phyloP scores from a whole-genome alignment of 2,113 vertebrate species.

The Salminus brasiliensis region DNA sequence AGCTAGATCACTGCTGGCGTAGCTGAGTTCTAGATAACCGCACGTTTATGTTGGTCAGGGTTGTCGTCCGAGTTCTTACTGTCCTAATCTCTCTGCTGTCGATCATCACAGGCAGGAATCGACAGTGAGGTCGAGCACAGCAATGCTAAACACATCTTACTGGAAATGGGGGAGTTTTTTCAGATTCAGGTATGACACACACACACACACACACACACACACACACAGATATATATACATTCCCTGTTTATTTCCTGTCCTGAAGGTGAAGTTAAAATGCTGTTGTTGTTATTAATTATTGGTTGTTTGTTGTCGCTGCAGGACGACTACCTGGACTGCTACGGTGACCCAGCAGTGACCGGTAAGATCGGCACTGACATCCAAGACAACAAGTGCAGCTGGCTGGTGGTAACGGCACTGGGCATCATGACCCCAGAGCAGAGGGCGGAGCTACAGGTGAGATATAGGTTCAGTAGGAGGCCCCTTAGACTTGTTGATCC shows the following conservation, averaged over 20 bases:
- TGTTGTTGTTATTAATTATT: too few relatives aligned
- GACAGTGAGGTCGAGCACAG: slow-evolving; percentile 82
- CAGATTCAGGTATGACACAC: slow-evolving; percentile 87
- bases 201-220: background rate
- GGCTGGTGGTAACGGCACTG: slow-evolving; percentile 90
- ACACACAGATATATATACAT: too few relatives aligned
- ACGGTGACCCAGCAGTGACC: slow-evolving; percentile 86
- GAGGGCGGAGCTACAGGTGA: slow-evolving; percentile 84
- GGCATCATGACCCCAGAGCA: slow-evolving; percentile 79
- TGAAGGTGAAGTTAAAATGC: too few relatives aligned
- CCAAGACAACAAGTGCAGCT: slow-evolving; percentile 98
- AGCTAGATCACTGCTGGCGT: too few relatives aligned
- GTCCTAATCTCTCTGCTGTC: too few relatives aligned
- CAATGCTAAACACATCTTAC: slow-evolving; percentile 84
- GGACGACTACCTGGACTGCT: slow-evolving; percentile 96
- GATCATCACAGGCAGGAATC: slow-evolving; percentile 80
- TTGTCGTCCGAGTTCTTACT: too few relatives aligned
- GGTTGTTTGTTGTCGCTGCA: slow-evolving; percentile 66
- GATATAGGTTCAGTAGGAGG: too few relatives aligned
- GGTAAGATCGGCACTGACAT: slow-evolving; percentile 97
- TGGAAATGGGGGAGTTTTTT: slow-evolving; percentile 97
- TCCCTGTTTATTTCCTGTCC: too few relatives aligned
- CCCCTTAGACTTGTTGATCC: too few relatives aligned
- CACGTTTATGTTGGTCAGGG: too few relatives aligned
- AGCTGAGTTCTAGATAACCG: too few relatives aligned